These are phyloP conservation scores for Eilema depressum DNA, from an alignment of 2,888 invertebrate species.

Conservation along the genomic window DNA sequence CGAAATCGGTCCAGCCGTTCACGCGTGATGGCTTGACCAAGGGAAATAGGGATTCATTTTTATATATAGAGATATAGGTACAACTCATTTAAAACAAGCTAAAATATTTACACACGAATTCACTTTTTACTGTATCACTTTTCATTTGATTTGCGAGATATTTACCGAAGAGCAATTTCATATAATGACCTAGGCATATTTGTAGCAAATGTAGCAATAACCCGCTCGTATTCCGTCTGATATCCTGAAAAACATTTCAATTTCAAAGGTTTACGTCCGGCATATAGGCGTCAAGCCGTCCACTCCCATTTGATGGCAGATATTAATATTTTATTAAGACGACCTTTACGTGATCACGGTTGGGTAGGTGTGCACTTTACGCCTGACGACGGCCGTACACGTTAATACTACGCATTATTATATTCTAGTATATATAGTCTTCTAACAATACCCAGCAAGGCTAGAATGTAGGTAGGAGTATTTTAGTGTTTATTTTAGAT, in stretches of 20 bases:
- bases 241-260: not conserved
- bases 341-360: constrained; percentile 33
- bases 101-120: too few relatives aligned
- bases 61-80: too few relatives aligned
- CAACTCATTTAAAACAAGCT: too few relatives aligned
- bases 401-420: constrained; percentile 9
- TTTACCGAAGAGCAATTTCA: not conserved
- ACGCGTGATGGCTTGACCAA: too few relatives aligned
- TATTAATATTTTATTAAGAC: constrained; percentile 41
- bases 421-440: not conserved
- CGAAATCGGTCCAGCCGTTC: too few relatives aligned
- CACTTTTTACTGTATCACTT: too few relatives aligned
- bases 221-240: too few relatives aligned
- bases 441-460: not conserved
- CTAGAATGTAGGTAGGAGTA: not conserved
- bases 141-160: not conserved
- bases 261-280: not conserved
- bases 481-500: not conserved
- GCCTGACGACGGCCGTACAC: constrained; percentile 9
- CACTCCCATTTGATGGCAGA: constrained; percentile 17
- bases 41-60: too few relatives aligned
- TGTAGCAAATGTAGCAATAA: too few relatives aligned
- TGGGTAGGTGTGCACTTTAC: constrained; percentile 31
- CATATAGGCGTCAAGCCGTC: not conserved
- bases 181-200: not conserved